Evolutionary conservation across 1,140 invertebrate genomes (phyloP).

Genomic region (Lepidurus couesii): DNA sequence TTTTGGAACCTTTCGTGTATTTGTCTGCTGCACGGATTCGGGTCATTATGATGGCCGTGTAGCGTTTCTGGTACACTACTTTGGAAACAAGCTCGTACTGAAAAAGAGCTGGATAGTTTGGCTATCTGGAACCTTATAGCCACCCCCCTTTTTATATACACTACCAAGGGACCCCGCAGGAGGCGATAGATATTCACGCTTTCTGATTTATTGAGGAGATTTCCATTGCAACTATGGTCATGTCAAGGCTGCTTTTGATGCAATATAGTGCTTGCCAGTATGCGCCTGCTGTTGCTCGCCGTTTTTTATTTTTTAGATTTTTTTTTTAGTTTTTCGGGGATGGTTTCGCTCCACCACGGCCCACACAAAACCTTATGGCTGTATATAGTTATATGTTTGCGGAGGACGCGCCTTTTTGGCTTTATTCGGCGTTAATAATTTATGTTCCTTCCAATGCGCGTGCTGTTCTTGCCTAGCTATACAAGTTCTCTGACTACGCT

Average conservation of each 20-base stretch:
- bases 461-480: background rate
- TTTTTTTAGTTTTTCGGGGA: background rate
- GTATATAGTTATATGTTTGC: background rate
- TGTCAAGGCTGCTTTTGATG: background rate
- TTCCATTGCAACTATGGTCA: background rate
- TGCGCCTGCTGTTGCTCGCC: background rate
- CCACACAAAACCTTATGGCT: background rate
- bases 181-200: background rate
- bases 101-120: no score
- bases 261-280: no score
- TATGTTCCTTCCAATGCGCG: slow-evolving; percentile 10
- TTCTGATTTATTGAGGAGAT: background rate
- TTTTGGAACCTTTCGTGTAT: background rate
- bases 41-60: no score
- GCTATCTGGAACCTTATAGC: no score
- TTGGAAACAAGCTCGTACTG: no score
- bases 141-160: no score
- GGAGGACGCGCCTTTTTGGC: slow-evolving; percentile 1
- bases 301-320: background rate
- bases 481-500: background rate
- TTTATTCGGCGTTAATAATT: background rate
- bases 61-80: no score
- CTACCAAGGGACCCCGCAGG: background rate
- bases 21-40: no score
- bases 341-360: background rate